Evolutionary conservation across 2,888 invertebrate genomes (phyloP).

Genomic region (Tubiluchus corallicola): DNA sequence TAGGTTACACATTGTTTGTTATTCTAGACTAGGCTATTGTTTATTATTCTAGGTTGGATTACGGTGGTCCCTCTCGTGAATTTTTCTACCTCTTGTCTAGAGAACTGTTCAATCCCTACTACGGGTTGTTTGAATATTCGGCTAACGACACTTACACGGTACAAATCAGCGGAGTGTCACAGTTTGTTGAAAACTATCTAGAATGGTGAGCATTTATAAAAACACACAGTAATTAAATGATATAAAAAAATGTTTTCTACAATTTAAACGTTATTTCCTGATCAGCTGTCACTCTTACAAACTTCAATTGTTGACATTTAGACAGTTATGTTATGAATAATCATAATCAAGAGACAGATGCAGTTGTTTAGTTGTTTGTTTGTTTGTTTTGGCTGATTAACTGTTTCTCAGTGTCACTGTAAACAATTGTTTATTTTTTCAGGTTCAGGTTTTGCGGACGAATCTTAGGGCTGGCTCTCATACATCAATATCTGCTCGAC

Average conservation of each 20-base stretch:
- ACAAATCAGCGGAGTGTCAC: slow-evolving; percentile 59
- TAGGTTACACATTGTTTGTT: too few relatives aligned
- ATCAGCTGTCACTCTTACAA: not conserved
- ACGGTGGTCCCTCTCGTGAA: slow-evolving; percentile 90
- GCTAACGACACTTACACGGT: slow-evolving; percentile 95
- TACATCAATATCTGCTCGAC: slow-evolving; percentile 91
- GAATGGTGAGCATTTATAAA: slow-evolving; percentile 61
- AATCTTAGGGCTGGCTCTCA: slow-evolving; percentile 75
- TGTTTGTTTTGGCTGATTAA: slow-evolving; percentile 1
- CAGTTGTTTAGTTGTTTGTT: too few relatives aligned
- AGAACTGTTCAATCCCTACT: slow-evolving; percentile 93
- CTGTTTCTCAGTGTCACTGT: not conserved
- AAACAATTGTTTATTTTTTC: slow-evolving; percentile 13
- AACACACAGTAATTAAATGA: slow-evolving; percentile 8
- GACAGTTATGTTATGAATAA: too few relatives aligned
- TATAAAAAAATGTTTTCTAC: slow-evolving; percentile 10
- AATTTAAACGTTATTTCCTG: not conserved
- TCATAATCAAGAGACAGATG: too few relatives aligned
- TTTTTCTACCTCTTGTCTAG: slow-evolving; percentile 94
- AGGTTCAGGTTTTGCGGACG: slow-evolving; percentile 89
- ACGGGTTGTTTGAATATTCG: slow-evolving; percentile 92
- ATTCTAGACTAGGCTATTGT: too few relatives aligned
- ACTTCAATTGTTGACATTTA: not conserved
- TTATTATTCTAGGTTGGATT: slow-evolving; percentile 59
- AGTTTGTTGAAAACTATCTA: slow-evolving; percentile 88